A percentile compares a stretch with the other conserved stretches of the same genome.
These are phyloP conservation scores for Drosophila nigrodunni DNA, from an alignment of 1,140 invertebrate species.

Conservation along the genomic window DNA sequence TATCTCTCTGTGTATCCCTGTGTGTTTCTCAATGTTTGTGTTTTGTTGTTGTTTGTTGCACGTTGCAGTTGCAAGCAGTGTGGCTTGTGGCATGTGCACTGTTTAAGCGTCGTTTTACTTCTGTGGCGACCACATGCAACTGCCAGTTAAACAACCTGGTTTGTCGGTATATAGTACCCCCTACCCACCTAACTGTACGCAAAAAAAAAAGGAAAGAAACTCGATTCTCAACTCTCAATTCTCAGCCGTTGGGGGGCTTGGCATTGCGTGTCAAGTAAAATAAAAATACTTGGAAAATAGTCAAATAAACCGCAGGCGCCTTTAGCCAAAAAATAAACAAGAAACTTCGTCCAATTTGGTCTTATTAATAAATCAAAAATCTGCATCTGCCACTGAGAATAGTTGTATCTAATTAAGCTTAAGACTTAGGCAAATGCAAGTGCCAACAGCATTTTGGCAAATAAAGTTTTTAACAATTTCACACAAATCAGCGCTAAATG, in stretches of 20 bases:
- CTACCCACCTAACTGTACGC: too few species aligned
- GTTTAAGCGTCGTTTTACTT: constrained; percentile 73
- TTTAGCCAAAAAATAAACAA: not conserved
- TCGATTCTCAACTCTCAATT: constrained; percentile 42
- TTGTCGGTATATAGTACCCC: constrained; percentile 15
- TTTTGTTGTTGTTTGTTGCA: not conserved
- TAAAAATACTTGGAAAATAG: constrained; percentile 1
- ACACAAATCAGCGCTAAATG: constrained; percentile 82
- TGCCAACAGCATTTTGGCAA: constrained; percentile 7
- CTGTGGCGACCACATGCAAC: constrained; percentile 57
- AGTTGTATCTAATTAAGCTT: constrained; percentile 45
- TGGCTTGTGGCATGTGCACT: constrained; percentile 59
- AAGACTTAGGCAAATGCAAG: constrained; percentile 3
- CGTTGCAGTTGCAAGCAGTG: constrained; percentile 1
- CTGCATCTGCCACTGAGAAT: constrained; percentile 38
- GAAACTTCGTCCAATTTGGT: constrained; percentile 46
- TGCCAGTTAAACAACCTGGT: constrained; percentile 66
- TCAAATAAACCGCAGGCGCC: constrained; percentile 68
- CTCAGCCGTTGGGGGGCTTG: constrained; percentile 46
- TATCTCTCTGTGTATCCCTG: not conserved
- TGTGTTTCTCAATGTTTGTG: not conserved
- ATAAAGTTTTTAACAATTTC: constrained; percentile 61
- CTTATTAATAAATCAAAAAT: constrained; percentile 78
- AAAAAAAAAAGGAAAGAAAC: constrained; percentile 27
- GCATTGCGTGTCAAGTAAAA: constrained; percentile 58